Percentiles rank a stretch among this genome's conserved stretches.
Evolutionary conservation across 2,888 invertebrate genomes (phyloP).

Genomic region (Tetragnatha montana): DNA sequence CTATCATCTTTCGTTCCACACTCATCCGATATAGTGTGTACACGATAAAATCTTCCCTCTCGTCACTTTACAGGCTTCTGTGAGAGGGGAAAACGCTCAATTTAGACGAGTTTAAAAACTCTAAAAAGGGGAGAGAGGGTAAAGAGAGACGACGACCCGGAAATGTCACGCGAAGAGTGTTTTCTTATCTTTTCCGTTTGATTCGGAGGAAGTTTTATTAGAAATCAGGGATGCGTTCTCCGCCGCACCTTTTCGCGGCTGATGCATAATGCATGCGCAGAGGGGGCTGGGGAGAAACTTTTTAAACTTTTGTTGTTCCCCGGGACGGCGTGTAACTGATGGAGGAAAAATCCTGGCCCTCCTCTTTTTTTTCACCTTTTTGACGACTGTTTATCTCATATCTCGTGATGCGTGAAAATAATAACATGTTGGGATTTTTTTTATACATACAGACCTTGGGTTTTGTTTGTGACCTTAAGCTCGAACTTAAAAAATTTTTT

Average conservation of each 20-base stretch:
- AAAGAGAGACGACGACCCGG: not conserved
- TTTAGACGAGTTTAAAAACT: conserved; percentile 7
- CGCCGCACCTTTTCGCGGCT: not conserved
- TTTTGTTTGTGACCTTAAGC: no score
- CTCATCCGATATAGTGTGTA: conserved; percentile 8
- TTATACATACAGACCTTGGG: no score
- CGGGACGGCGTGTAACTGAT: not conserved
- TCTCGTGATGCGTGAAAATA: no score
- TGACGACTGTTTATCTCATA: not conserved
- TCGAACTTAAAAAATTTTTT: no score
- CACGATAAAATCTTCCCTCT: conserved; percentile 4
- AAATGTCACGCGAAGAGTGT: not conserved
- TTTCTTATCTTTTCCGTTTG: conserved; percentile 14
- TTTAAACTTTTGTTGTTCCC: not conserved
- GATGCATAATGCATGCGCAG: conserved; percentile 30
- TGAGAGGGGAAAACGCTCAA: conserved; percentile 7
- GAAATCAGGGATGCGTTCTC: conserved; percentile 5
- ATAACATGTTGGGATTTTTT: no score
- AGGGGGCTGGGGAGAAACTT: no score
- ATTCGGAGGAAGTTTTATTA: conserved; percentile 13
- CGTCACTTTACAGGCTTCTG: conserved; percentile 14
- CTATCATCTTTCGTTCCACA: conserved; percentile 1
- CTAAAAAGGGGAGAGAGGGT: not conserved
- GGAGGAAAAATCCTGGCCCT: not conserved
- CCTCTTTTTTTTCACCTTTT: not conserved